phyloP scores from a whole-genome alignment of 2,113 vertebrate species.

The Triplophysa dalaica region DNA sequence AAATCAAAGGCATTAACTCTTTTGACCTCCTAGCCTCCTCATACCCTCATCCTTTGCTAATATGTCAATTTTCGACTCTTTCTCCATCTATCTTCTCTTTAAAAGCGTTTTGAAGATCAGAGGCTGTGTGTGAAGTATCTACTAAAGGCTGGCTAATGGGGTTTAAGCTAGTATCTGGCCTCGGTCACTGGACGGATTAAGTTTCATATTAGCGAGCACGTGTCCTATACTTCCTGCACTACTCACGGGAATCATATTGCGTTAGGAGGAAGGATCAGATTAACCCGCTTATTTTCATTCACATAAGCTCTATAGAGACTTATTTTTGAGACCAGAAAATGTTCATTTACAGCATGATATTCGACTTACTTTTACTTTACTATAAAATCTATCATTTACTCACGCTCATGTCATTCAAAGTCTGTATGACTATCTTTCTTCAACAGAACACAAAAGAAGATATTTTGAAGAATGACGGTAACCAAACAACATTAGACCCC shows the following conservation, averaged over 20 bases:
- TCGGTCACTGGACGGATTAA: constrained; percentile 12
- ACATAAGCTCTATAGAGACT: not conserved
- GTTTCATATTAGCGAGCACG: constrained; percentile 19
- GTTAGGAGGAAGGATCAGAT: not conserved
- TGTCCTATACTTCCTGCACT: not conserved
- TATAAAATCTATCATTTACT: too few species aligned
- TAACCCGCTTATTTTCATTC: not conserved
- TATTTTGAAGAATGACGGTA: too few species aligned
- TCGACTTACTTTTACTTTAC: too few species aligned
- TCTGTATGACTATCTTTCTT: too few species aligned
- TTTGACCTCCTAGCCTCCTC: constrained; percentile 47
- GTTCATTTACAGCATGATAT: too few species aligned
- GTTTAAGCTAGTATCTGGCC: constrained; percentile 43
- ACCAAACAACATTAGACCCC: too few species aligned
- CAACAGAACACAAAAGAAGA: too few species aligned
- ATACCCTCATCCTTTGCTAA: constrained; percentile 46
- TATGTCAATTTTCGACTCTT: constrained; percentile 24
- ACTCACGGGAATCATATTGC: constrained; percentile 10
- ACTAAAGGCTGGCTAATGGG: constrained; percentile 45
- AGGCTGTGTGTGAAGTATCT: constrained; percentile 41
- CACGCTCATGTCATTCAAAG: too few species aligned
- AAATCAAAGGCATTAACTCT: constrained; percentile 59
- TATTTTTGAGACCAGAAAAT: not conserved
- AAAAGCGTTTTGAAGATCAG: constrained; percentile 40
- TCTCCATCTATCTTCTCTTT: constrained; percentile 33